phyloP scores from a whole-genome alignment of 2,888 invertebrate species.

The Dascillus cervinus region DNA sequence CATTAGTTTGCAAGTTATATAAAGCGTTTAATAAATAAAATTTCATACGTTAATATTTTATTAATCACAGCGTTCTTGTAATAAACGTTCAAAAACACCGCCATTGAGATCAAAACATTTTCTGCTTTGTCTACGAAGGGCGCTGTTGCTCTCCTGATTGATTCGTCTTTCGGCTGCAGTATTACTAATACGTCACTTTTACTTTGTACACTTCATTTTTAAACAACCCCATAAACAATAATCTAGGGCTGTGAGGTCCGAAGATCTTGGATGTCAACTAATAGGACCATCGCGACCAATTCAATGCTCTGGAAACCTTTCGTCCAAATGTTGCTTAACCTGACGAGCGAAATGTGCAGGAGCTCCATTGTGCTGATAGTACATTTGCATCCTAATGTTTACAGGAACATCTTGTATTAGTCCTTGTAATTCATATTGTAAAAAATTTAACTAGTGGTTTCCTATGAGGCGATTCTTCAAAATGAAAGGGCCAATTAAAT shows the following conservation, averaged over 20 bases:
- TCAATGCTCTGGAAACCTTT: constrained; percentile 4
- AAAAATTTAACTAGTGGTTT: constrained; percentile 13
- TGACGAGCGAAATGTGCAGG: constrained; percentile 3
- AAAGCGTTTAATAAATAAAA: no score
- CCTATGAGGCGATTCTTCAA: constrained; percentile 15
- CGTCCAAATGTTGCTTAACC: constrained; percentile 7
- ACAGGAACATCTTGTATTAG: constrained; percentile 9
- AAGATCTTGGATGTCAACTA: no score
- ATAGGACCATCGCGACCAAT: no score
- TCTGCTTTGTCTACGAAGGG: constrained; percentile 10
- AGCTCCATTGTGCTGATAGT: constrained; percentile 6
- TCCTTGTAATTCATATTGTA: constrained; percentile 11
- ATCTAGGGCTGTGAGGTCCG: no score
- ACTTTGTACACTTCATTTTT: no score
- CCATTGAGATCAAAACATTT: no score
- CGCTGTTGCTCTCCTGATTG: no score
- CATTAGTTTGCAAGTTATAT: no score
- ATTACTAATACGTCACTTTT: no score
- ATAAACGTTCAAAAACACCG: constrained; percentile 5
- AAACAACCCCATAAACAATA: no score
- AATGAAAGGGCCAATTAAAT: no score
- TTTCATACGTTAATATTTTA: not conserved
- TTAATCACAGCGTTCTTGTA: not conserved
- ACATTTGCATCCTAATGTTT: constrained; percentile 5
- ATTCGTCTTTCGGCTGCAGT: no score